These are phyloP conservation scores for Leucophenga montana DNA, from an alignment of 2,888 invertebrate species.

Conservation along the genomic window DNA sequence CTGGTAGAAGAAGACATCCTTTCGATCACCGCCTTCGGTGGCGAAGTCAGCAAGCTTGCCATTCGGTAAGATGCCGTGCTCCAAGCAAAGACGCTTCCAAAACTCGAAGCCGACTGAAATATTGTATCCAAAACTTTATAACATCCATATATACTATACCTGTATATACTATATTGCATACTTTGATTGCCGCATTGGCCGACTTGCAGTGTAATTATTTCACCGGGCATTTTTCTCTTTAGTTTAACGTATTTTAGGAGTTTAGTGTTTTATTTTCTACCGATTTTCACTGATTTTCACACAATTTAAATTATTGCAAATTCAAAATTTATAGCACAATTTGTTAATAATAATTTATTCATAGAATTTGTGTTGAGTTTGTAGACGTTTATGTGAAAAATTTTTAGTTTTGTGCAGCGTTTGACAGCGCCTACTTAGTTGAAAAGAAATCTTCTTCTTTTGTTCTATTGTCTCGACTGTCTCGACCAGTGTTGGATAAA, in stretches of 20 bases:
- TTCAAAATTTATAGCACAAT: conserved; percentile 18
- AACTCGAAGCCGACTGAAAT: conserved; percentile 87
- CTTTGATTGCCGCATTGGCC: conserved; percentile 99
- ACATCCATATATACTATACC: not conserved
- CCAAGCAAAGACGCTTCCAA: conserved; percentile 97
- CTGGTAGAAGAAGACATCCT: conserved; percentile 99
- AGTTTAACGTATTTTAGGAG: too few relatives aligned
- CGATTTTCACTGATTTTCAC: conserved; percentile 32
- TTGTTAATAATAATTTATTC: not conserved
- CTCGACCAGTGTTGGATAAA: too few relatives aligned
- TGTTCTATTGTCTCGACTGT: not conserved
- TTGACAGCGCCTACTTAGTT: not conserved
- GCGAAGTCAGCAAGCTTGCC: conserved; percentile 94
- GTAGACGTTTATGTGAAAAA: conserved; percentile 37
- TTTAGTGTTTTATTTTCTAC: not conserved
- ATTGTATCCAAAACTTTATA: not conserved
- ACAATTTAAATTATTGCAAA: not conserved
- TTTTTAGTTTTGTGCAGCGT: conserved; percentile 45
- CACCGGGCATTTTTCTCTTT: conserved; percentile 86
- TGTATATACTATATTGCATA: conserved; percentile 77
- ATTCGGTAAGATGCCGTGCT: conserved; percentile 97
- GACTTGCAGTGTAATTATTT: conserved; percentile 98
- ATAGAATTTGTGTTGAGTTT: not conserved
- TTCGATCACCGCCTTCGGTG: conserved; percentile 94
- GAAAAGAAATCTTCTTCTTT: conserved; percentile 14